Conservation (phyloP, 2,797 vertebrate species). For the Huso huso region DNA sequence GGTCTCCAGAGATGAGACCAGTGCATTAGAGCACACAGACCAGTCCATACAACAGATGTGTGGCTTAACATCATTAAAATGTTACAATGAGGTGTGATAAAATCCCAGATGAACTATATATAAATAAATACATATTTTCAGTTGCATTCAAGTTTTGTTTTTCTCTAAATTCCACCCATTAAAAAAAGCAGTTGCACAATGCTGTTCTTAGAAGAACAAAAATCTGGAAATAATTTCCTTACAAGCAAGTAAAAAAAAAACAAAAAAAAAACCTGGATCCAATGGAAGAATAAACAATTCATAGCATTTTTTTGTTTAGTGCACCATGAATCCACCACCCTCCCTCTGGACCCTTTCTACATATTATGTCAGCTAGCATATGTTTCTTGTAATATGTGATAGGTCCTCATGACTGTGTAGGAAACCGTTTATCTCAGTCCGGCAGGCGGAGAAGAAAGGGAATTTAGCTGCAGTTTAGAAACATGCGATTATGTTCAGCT, state of each 20-base stretch:
- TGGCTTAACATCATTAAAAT: conserved; percentile 15
- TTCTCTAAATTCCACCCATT: neutral
- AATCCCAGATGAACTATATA: conserved; percentile 45
- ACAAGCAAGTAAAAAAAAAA: conserved; percentile 20
- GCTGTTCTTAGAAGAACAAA: conserved; percentile 10
- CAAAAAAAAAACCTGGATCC: conserved; percentile 15
- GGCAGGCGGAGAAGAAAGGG: neutral
- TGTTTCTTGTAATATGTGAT: conserved; percentile 69
- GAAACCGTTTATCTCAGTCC: conserved; percentile 30
- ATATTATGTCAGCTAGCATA: conserved; percentile 59
- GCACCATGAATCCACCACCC: conserved; percentile 62
- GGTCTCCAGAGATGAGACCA: neutral
- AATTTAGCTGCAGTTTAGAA: neutral
- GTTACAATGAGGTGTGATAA: conserved; percentile 32
- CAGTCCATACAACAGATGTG: conserved; percentile 43
- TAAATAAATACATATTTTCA: conserved; percentile 31
- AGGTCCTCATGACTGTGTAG: conserved; percentile 56
- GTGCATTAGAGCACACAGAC: conserved; percentile 21
- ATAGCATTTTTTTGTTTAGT: conserved; percentile 32
- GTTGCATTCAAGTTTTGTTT: conserved; percentile 11
- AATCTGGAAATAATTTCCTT: conserved; percentile 13
- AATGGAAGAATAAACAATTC: conserved; percentile 35
- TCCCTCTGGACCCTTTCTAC: conserved; percentile 60
- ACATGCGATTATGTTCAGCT: neutral
- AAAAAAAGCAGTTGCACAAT: neutral